A percentile compares a stretch with the other conserved stretches of the same genome.
These are phyloP conservation scores for Discoglossus pictus DNA, from an alignment of 2,797 vertebrate genomes.

Conservation along the genomic window DNA sequence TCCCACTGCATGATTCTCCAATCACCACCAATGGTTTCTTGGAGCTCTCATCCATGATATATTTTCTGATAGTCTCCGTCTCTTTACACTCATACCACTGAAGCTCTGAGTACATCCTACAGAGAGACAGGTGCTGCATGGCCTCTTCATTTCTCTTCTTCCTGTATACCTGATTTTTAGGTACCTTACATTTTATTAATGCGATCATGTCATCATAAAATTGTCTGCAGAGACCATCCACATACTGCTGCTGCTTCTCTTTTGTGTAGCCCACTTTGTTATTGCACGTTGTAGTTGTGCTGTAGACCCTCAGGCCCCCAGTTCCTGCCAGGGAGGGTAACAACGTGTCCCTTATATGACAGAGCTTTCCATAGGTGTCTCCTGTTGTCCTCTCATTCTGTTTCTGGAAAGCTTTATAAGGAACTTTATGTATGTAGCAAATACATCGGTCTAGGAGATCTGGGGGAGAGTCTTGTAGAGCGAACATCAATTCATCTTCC, in stretches of 20 bases:
- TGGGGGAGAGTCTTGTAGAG: not conserved
- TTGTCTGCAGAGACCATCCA: constrained; percentile 70
- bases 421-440: constrained; percentile 73
- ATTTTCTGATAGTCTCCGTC: constrained; percentile 65
- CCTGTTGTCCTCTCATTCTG: constrained; percentile 29
- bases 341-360: constrained; percentile 68
- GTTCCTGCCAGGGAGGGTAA: constrained; percentile 65
- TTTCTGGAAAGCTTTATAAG: constrained; percentile 47
- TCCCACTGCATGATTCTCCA: constrained; percentile 75
- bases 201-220: constrained; percentile 65
- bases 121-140: constrained; percentile 67
- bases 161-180: not conserved
- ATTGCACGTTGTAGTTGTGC: constrained; percentile 62
- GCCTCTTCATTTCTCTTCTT: constrained; percentile 51
- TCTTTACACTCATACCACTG: constrained; percentile 66
- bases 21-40: constrained; percentile 67
- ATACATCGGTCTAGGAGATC: constrained; percentile 58
- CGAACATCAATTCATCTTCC: constrained; percentile 26
- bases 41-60: constrained; percentile 61
- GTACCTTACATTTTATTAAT: constrained; percentile 55
- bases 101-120: constrained; percentile 58
- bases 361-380: constrained; percentile 54
- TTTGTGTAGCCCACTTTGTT: constrained; percentile 63
- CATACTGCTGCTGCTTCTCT: constrained; percentile 63
- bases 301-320: constrained; percentile 67